Percentiles rank a stretch among this genome's conserved stretches.
phyloP scores from a whole-genome alignment of 1,140 invertebrate genomes.

The Parasteatoda tepidariorum region DNA sequence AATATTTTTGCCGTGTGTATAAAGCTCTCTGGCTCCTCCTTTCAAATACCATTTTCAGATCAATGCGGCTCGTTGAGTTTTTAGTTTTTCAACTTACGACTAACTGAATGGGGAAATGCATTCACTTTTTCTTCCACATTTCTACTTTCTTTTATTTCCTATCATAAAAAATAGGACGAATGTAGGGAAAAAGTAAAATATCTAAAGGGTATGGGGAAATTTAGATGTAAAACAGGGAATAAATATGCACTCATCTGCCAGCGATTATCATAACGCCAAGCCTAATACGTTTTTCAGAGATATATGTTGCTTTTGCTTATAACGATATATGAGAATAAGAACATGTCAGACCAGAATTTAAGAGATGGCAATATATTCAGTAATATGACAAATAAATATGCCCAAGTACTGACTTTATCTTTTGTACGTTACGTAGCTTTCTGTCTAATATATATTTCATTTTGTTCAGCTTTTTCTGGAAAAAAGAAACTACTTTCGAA shows the following conservation, averaged over 20 bases:
- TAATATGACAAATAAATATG: background rate
- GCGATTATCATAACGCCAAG: slow-evolving; percentile 22
- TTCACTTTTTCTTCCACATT: background rate
- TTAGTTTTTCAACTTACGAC: background rate
- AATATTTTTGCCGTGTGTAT: background rate
- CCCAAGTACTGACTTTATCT: background rate
- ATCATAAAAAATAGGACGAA: background rate
- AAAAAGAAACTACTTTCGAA: background rate
- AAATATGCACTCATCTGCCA: slow-evolving; percentile 10
- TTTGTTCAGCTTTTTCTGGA: background rate
- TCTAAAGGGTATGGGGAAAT: slow-evolving; percentile 3
- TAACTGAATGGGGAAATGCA: background rate
- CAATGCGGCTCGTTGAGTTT: background rate
- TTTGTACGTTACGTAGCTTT: background rate
- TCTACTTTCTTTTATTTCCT: slow-evolving; percentile 1
- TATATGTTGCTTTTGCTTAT: background rate
- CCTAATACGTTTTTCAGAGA: slow-evolving; percentile 24
- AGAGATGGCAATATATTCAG: slow-evolving; percentile 32
- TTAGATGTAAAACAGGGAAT: slow-evolving; percentile 41
- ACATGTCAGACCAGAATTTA: slow-evolving; percentile 19
- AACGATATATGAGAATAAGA: background rate
- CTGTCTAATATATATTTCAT: background rate
- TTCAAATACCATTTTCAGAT: background rate
- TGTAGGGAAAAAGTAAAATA: background rate
- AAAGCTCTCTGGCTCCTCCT: background rate